phyloP scores from a whole-genome alignment of 2,797 vertebrate genomes.

The Acrossocheilus fasciatus region DNA sequence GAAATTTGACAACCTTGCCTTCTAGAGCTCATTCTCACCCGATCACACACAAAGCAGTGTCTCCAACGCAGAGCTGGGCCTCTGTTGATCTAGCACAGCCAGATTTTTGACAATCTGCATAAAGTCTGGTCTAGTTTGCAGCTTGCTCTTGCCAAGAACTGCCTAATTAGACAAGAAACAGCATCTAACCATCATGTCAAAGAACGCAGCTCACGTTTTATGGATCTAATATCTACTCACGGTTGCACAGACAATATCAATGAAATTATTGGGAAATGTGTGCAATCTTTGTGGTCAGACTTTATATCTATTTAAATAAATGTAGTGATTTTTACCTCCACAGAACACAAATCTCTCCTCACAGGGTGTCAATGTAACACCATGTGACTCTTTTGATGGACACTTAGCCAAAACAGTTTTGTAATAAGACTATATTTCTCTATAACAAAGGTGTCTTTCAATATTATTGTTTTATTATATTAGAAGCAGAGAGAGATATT shows the following conservation, averaged over 20 bases:
- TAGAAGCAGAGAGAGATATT: too few species aligned
- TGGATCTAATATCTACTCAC: background rate
- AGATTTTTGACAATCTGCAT: constrained; percentile 37
- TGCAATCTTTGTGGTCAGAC: background rate
- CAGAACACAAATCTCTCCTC: constrained; percentile 30
- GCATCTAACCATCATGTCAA: constrained; percentile 1
- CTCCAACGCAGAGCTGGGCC: background rate
- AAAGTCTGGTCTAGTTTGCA: constrained; percentile 31
- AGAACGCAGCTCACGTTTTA: background rate
- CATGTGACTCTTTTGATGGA: constrained; percentile 11
- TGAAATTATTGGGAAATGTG: background rate
- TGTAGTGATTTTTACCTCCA: background rate
- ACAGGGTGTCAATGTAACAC: background rate
- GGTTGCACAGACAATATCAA: background rate
- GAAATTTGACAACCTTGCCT: constrained; percentile 23
- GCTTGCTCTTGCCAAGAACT: constrained; percentile 20
- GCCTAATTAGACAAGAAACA: constrained; percentile 15
- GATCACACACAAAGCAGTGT: constrained; percentile 11
- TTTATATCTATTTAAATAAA: background rate
- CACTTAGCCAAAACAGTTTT: constrained; percentile 1
- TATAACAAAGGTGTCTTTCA: background rate
- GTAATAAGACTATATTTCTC: background rate
- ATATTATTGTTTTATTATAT: background rate
- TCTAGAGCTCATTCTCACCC: constrained; percentile 32
- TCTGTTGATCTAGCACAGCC: constrained; percentile 21